Base-by-base conservation (phyloP, 2,113 vertebrate species). In the Zapus hudsonius region DNA sequence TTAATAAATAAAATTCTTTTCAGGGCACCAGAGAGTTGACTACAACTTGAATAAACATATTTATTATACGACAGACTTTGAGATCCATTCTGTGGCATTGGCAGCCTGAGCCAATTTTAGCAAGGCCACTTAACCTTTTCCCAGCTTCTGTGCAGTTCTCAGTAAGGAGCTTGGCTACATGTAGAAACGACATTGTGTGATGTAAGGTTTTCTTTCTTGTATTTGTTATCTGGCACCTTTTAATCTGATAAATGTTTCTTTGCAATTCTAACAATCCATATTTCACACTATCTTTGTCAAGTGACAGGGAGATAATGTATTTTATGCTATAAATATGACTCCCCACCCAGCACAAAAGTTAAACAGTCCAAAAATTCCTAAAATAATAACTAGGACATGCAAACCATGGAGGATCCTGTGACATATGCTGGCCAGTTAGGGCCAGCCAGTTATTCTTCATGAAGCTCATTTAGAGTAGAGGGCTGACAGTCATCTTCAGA, bases 321-420 rank as follows among this genome's bases (percentile, higher is more conserved):
- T 94, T 93, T 52, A 75, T 75, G 42, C 36, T 91, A 55, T 79
- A 73, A 88, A 83, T 67, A 76, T 64, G 40, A 33, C 6, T 69
- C 22, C 10, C 3, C 9, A 47, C 1, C 0, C 3, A 92, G 29
- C 17, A 52, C 74, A 69, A 44, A 91, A 73, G 23, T 33, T 33
- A 84, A 90, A 90, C 33, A 82, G 83, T 57, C 22, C 16, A 66
- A 67, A 79, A 88, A 69, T 42, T 82, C n/a, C 38, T 52, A 63
- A 67, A 29, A 59, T 33, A 57, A 83, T 69, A 42, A 55, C 5
- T 31, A 59, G 52, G 22, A 74, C 67, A 69, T 74, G 9, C 25
- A 84, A 94, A 66, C 3, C 42, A 66, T 27, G 12, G 57, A 27
- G 11, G n/a, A 9, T 9, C 20, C n/a, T 13, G 2, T 20, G 13